Conservation (phyloP, 2,888 invertebrate genomes). For the Cenopis cana region DNA sequence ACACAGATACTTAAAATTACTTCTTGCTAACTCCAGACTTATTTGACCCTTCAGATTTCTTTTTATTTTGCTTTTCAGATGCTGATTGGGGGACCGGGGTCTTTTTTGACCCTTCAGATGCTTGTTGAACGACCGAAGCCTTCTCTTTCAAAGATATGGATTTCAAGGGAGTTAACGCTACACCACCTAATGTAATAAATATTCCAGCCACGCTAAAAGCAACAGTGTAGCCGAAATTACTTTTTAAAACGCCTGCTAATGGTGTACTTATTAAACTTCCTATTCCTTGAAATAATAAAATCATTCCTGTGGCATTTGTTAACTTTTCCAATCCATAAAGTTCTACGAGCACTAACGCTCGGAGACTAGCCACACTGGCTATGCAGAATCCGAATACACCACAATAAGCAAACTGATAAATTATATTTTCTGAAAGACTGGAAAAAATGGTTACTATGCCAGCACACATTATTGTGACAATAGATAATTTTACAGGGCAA, state of each 20-base stretch:
- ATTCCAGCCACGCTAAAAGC: constrained; percentile 69
- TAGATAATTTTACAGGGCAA: constrained; percentile 61
- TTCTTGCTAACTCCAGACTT: constrained; percentile 4
- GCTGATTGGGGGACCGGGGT: background rate
- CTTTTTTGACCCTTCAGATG: constrained; percentile 9
- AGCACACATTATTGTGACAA: constrained; percentile 54
- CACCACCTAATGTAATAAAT: constrained; percentile 65
- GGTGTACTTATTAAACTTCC: constrained; percentile 75
- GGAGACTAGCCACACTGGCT: constrained; percentile 63
- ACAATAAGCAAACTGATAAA: constrained; percentile 71
- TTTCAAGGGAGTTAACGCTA: constrained; percentile 61
- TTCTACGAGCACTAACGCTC: constrained; percentile 70
- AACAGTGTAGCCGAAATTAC: constrained; percentile 60
- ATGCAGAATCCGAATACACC: constrained; percentile 67
- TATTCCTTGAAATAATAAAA: constrained; percentile 73
- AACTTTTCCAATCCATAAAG: constrained; percentile 75
- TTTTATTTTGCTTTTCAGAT: background rate
- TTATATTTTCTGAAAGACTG: constrained; percentile 62
- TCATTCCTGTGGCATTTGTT: constrained; percentile 75
- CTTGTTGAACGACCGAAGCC: background rate
- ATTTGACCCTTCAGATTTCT: background rate
- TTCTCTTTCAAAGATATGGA: constrained; percentile 53
- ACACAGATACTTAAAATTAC: constrained; percentile 26
- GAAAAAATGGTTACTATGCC: constrained; percentile 66
- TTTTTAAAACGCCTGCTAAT: constrained; percentile 65